These are phyloP conservation scores for Lucinisca nassula DNA, from an alignment of 2,888 invertebrate species.

Conservation along the genomic window DNA sequence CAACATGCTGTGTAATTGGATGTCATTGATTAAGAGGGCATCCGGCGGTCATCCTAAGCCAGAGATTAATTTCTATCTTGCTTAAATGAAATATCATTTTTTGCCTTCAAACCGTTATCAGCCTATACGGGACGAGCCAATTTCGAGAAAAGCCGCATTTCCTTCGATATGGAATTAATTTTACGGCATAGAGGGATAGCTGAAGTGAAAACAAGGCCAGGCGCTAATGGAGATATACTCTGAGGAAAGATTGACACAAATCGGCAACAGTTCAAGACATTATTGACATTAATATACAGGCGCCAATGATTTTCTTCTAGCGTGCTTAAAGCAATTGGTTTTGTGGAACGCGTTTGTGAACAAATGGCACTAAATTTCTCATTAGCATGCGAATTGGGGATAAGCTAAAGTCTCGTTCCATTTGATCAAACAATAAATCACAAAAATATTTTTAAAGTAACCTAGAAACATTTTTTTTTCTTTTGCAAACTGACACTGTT, in stretches of 20 bases:
- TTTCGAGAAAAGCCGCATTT: background rate
- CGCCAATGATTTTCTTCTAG: background rate
- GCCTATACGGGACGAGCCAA: background rate
- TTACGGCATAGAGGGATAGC: background rate
- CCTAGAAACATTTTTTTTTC: too few relatives aligned
- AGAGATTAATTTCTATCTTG: constrained; percentile 4
- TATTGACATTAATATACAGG: background rate
- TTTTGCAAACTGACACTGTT: too few relatives aligned
- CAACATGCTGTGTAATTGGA: background rate
- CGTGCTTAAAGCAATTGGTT: background rate
- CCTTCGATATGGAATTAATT: background rate
- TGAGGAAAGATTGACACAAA: background rate
- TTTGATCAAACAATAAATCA: too few relatives aligned
- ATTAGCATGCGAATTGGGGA: background rate
- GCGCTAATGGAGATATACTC: background rate
- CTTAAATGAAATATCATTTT: constrained; percentile 3
- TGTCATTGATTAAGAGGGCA: background rate
- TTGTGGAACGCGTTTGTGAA: background rate
- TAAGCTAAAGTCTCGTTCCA: background rate
- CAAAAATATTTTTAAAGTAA: too few relatives aligned
- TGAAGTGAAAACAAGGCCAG: background rate
- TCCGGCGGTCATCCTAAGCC: background rate
- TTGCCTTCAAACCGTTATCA: background rate
- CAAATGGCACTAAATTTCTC: background rate
- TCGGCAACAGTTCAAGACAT: background rate